A percentile compares a stretch with the other conserved stretches of the same genome.
These are phyloP conservation scores for Cheilosia vernalis DNA, from an alignment of 2,888 invertebrate genomes.

Conservation along the genomic window DNA sequence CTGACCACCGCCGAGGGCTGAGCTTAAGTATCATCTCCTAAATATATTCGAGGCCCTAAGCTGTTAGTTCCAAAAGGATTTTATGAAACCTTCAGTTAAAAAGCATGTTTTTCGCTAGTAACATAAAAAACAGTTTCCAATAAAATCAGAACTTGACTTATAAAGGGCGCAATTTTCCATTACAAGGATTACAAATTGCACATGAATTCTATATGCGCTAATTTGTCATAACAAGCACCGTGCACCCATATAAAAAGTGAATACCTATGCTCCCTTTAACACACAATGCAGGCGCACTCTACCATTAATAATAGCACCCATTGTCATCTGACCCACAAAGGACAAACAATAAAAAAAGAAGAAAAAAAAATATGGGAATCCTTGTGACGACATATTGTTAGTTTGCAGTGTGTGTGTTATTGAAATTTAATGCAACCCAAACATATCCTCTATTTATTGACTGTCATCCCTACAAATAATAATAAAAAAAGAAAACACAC, in stretches of 20 bases:
- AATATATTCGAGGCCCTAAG: no score
- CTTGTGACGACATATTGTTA: constrained; percentile 59
- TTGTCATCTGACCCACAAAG: constrained; percentile 71
- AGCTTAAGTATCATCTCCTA: no score
- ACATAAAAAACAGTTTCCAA: neutral
- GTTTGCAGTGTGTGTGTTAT: constrained; percentile 57
- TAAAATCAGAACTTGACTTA: neutral
- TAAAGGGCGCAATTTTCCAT: neutral
- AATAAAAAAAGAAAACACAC: constrained; percentile 43
- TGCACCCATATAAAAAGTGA: constrained; percentile 27
- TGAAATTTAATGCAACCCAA: constrained; percentile 75
- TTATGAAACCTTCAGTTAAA: no score
- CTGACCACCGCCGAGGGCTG: no score
- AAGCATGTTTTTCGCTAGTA: neutral
- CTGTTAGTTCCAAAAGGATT: no score
- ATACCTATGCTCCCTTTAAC: constrained; percentile 12
- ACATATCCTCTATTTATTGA: constrained; percentile 67
- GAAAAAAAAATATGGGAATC: constrained; percentile 32
- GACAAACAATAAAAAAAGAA: constrained; percentile 59
- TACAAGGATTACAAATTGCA: constrained; percentile 28
- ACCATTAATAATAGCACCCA: constrained; percentile 66
- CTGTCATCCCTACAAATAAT: constrained; percentile 62
- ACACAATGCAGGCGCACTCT: constrained; percentile 56
- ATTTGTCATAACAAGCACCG: constrained; percentile 51
- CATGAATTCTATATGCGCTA: constrained; percentile 15